Conservation (phyloP, 2,797 vertebrate genomes). For the Sitta carolinensis region DNA sequence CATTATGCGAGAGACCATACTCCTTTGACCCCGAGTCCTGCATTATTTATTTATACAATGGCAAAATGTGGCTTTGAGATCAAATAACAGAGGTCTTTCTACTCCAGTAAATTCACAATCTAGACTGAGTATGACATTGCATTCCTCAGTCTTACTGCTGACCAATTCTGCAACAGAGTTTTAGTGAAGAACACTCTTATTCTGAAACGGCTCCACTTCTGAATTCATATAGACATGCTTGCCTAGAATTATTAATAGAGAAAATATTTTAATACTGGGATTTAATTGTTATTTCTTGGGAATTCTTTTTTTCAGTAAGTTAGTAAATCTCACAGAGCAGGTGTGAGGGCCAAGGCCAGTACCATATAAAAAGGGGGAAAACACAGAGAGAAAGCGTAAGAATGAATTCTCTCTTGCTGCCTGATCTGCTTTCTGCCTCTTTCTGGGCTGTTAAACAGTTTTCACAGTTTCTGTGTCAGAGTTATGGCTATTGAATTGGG, state of each 20-base stretch:
- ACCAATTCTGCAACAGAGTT: background rate
- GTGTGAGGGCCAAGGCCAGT: background rate
- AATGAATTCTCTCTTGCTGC: background rate
- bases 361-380: background rate
- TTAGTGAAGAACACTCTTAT: background rate
- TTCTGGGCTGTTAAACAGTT: background rate
- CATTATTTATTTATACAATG: background rate
- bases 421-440: background rate
- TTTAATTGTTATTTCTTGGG: background rate
- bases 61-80: background rate
- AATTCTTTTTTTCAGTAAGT: background rate
- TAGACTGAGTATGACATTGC: background rate
- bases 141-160: background rate
- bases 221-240: background rate
- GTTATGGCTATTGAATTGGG: fast-evolving
- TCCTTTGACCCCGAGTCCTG: fast-evolving
- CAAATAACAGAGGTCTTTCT: background rate
- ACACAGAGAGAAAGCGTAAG: background rate
- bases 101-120: background rate
- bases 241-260: background rate
- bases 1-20: background rate
- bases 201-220: background rate
- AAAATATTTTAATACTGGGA: background rate
- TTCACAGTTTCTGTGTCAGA: background rate
- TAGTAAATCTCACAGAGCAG: background rate